phyloP scores from a whole-genome alignment of 2,797 vertebrate species.

The Lateolabrax maculatus region DNA sequence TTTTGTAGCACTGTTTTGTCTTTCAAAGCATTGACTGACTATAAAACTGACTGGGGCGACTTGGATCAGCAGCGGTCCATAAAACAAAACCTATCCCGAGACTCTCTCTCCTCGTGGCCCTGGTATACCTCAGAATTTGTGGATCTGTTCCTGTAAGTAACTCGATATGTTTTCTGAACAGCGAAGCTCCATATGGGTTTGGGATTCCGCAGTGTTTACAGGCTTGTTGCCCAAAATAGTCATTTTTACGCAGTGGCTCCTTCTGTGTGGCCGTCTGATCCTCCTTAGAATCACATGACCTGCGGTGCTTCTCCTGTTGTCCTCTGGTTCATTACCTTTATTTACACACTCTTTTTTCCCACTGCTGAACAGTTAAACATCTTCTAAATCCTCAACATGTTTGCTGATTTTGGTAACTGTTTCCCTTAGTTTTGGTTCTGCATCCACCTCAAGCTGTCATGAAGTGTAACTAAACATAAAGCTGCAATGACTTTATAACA shows the following conservation, averaged over 20 bases:
- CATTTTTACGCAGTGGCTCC: slow-evolving; percentile 15
- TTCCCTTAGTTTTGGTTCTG: not conserved
- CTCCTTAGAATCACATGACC: not conserved
- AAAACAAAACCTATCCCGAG: not conserved
- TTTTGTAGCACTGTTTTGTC: not conserved
- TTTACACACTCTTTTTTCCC: not conserved
- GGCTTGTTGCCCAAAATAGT: slow-evolving; percentile 13
- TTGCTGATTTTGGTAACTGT: too few species aligned
- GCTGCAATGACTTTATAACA: slow-evolving; percentile 14
- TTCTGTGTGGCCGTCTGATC: slow-evolving; percentile 30
- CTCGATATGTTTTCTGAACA: not conserved
- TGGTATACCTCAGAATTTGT: not conserved
- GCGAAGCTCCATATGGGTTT: not conserved
- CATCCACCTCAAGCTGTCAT: not conserved
- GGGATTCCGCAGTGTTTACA: not conserved
- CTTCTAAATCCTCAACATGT: not conserved
- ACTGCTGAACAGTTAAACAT: not conserved
- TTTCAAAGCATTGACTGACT: not conserved
- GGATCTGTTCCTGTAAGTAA: not conserved
- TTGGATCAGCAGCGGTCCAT: slow-evolving; percentile 5
- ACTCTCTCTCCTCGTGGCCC: not conserved
- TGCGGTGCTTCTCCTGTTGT: not conserved
- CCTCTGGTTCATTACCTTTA: not conserved
- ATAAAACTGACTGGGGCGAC: not conserved
- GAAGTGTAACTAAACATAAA: slow-evolving; percentile 40